Evolutionary conservation across 2,113 vertebrate genomes (phyloP), one percentile per base, ranked within the genome.

Genomic region (Vombatus ursinus): DNA sequence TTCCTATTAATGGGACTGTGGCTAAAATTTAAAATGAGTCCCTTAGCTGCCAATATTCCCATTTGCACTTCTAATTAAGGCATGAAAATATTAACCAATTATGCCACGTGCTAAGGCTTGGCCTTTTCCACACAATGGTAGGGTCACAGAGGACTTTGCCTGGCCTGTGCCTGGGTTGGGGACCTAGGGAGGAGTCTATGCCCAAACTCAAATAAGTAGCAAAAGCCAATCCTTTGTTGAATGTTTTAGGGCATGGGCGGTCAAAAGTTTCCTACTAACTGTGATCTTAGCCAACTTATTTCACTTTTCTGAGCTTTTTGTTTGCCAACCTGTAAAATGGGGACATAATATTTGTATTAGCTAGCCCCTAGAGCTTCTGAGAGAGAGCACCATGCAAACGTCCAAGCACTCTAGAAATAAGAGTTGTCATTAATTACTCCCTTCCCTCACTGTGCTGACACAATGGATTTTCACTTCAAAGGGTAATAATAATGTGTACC

Each of bases 21-120:
- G 97, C 93, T 98, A 90, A 94, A 96, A 98, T 97, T 98, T 97
- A 97, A 98, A 97, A 92, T n/a, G 94, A 97, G 53, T 90, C 96
- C 90, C 92, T 98, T 92, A 97, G 92, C 97, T 97, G 95, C 91
- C 94, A 93, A 94, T 97, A 97, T 98, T 98, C 98, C 95, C 96
- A 98, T 98, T 98, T 97, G 93, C 93, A 93, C 92, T 97, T 97
- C 94, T 97, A 98, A 50, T 98, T 98, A 96, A 97, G 97, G 97
- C 94, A 96, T 97, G 97, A 91, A 97, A 97, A 96, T 97, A 94
- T 90, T 96, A 97, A 93, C 61, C 91, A 95, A 0, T 97, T 96
- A 93, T 37, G 90, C 50, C 90, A 50, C 7, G 19, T 91, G 94
- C 91, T 94, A 89, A 68, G 95, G 89, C 93, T 77, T 93, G 94